Percentiles rank a stretch among this genome's conserved stretches.
Evolutionary conservation across 1,140 invertebrate genomes (phyloP).

Genomic region (Diabrotica virgifera): DNA sequence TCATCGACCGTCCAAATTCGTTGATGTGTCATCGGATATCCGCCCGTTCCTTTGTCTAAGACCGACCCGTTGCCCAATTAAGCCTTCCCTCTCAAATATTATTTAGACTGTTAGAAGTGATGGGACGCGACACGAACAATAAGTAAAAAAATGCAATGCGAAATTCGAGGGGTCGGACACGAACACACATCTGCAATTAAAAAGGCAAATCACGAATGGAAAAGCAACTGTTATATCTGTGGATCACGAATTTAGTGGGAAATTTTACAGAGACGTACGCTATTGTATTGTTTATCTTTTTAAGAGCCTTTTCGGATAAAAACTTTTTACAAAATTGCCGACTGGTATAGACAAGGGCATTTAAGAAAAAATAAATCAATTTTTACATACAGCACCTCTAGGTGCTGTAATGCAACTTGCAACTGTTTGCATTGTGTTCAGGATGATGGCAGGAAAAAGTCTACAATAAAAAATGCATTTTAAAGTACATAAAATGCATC

Average conservation of each 20-base stretch:
- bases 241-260: background rate
- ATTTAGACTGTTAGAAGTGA: background rate
- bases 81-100: background rate
- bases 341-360: no score
- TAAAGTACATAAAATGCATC: no score
- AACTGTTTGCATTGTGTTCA: no score
- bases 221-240: background rate
- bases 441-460: no score
- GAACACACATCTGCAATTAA: background rate
- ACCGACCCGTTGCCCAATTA: background rate
- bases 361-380: no score
- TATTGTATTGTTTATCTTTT: no score
- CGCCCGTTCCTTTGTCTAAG: background rate
- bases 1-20: background rate
- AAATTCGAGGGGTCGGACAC: conserved; percentile 1
- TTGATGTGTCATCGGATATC: conserved; percentile 2
- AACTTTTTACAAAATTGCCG: no score
- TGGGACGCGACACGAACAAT: background rate
- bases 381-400: no score
- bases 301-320: no score
- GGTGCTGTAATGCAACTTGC: no score
- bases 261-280: background rate
- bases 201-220: background rate
- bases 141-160: background rate
- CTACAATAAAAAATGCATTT: no score